These are phyloP conservation scores for Fulica atra DNA, from an alignment of 2,113 vertebrate genomes.

Conservation along the genomic window DNA sequence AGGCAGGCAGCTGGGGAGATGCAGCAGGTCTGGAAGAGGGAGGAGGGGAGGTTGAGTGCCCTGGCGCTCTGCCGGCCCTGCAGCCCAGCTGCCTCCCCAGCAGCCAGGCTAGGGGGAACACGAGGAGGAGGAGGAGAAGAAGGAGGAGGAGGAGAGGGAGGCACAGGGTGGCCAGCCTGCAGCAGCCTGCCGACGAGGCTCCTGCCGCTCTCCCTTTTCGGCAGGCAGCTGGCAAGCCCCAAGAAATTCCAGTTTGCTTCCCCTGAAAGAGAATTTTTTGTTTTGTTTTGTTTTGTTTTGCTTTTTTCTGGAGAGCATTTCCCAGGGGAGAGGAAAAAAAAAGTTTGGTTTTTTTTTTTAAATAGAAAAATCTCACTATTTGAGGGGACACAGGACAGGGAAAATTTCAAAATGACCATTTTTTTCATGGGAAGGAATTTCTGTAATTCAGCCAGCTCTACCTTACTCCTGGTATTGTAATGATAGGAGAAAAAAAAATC, in stretches of 20 bases:
- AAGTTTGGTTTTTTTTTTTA: not conserved
- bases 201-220: not conserved
- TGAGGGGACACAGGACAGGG: not conserved
- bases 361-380: not conserved
- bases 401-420: not conserved
- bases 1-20: conserved; percentile 73
- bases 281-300: not conserved
- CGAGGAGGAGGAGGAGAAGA: conserved; percentile 18
- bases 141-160: conserved; percentile 14
- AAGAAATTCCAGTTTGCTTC: conserved; percentile 42
- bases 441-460: not conserved
- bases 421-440: not conserved
- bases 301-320: not conserved
- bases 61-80: conserved; percentile 70
- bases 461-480: not conserved
- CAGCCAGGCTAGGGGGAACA: conserved; percentile 66
- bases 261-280: not conserved
- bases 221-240: conserved; percentile 49
- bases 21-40: conserved; percentile 71
- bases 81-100: conserved; percentile 72
- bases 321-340: no score
- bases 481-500: not conserved
- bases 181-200: conserved; percentile 39
- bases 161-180: conserved; percentile 28
- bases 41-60: conserved; percentile 71